Base-by-base conservation (phyloP, 1,140 invertebrate species). In the Micrasema minimum region DNA sequence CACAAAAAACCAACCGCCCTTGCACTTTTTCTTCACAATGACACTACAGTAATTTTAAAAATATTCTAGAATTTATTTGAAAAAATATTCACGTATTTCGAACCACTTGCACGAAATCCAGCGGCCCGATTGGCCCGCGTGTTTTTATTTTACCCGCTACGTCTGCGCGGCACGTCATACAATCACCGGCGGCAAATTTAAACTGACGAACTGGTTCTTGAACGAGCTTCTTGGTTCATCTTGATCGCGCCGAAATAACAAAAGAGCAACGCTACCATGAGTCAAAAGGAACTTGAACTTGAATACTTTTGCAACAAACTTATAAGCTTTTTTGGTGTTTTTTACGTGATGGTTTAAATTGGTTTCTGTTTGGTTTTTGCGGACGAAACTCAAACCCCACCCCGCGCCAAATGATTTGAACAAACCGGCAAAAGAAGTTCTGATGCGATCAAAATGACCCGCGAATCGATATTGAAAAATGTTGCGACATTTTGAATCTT, bases 151-250 rank as follows among this genome's bases (percentile, higher is more conserved):
- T 12, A 41, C 7, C 12, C 22, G 12, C 41, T 12, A 41, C 18
- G 59, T 26, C 22, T 62, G 59, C 59, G 59, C 59, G 45, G 26
- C 59, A 62, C 59, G 59, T 46, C 59, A 45, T 26, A 4, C 59
- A 20, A 45, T 12, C 7, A 62, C 59, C 59, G 59, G 59, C 59
- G 59, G 59, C 43, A 62, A 62, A 22, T 62, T 62, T 62, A 26
- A 62, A 62, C 59, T 62, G 43, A 46, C 59, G 59, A 62, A 62
- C 59, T 46, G 59, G 59, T 64, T 64, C 43, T 14, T n/a, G 43
- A 61, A 12, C 57, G 57, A 64, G 41, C 59, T 64, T 64, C 59
- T 64, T 64, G 38, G 23, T 7, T 41, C 59, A 37, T 59, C 59
- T 41, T 11, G 59, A 64, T 14, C 6, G 12, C 6, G 43, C 23